These are phyloP conservation scores for Thalpophila matura DNA, from an alignment of 2,888 invertebrate species.

Conservation along the genomic window DNA sequence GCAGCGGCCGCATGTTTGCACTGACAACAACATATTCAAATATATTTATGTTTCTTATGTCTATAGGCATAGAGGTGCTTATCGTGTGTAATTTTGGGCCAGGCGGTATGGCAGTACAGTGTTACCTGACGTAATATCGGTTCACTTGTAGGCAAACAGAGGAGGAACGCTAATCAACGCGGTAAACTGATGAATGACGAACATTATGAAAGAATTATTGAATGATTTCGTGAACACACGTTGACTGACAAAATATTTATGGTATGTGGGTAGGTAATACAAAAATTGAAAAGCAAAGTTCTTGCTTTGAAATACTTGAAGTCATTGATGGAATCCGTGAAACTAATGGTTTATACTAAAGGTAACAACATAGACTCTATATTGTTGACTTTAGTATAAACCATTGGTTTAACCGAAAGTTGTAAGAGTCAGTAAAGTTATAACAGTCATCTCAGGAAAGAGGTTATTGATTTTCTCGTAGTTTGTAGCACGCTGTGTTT, in stretches of 20 bases:
- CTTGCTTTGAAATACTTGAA: background rate
- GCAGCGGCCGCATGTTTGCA: conserved; percentile 68
- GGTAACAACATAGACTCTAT: no score
- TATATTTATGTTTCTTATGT: conserved; percentile 52
- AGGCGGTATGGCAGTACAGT: conserved; percentile 70
- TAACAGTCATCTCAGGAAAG: no score
- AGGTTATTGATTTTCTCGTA: conserved; percentile 3
- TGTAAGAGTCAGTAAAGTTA: no score
- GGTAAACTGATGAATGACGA: conserved; percentile 70
- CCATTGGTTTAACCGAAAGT: no score
- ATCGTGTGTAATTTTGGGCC: conserved; percentile 35
- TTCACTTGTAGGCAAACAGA: conserved; percentile 70
- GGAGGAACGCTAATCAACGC: conserved; percentile 71
- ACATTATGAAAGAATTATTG: conserved; percentile 63
- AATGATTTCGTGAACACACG: conserved; percentile 48
- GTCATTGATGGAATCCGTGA: background rate
- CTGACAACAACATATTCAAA: conserved; percentile 55
- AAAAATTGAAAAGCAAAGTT: background rate
- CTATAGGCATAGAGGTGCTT: conserved; percentile 56
- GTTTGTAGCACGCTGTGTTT: background rate
- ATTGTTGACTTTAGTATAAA: no score
- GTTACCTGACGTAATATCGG: conserved; percentile 77
- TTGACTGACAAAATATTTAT: conserved; percentile 35
- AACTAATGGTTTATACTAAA: background rate
- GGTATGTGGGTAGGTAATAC: background rate